Base-by-base conservation (phyloP, 2,797 vertebrate species). In the Lycodopsis pacificus region DNA sequence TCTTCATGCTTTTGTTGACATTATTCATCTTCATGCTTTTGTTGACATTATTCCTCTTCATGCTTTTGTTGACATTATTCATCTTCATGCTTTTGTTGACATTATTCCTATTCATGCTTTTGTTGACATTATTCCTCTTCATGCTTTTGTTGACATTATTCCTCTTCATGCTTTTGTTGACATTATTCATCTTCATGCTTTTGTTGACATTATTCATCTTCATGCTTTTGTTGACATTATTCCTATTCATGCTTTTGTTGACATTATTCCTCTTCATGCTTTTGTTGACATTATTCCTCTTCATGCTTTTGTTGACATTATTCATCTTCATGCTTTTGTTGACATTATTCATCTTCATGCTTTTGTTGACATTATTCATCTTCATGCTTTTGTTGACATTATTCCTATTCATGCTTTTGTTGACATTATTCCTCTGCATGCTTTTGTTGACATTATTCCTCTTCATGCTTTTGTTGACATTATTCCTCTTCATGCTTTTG, bases 1-100 rank as follows among this genome's bases (percentile, higher is more conserved):
- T 32, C 32, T 53, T 54, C 27, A 30, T n/a, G 44, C 48, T 25
- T 68, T 34, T 38, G 13, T 71, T 62, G 5, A 65, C 20, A 4
- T 7, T 7, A 13, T 36, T 70, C 49, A 53, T 81, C 40, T 25
- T n/a, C 32, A 59, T 76, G 71, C 62, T 64, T n/a, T n/a, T n/a
- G n/a, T n/a, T n/a, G n/a, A n/a, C n/a, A n/a, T n/a, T 7, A 15
- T 36, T 70, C 30, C 5, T 32, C 32, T 57, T 54, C 27, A 30
- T n/a, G 44, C 48, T 25, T 65, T 34, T 38, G 13, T 71, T 62
- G 7, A 65, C 20, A 4, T 7, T 7, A 13, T 36, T 70, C 49
- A 53, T 32, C 32, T 53, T 54, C 27, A 30, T n/a, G 44, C 48
- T 25, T 68, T 34, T 38, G 13, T 71, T 62, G 5, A 65, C 20